A percentile compares a stretch with the other conserved stretches of the same genome.
Conservation (phyloP, 2,888 invertebrate genomes). For the Marronus borbonicus region DNA sequence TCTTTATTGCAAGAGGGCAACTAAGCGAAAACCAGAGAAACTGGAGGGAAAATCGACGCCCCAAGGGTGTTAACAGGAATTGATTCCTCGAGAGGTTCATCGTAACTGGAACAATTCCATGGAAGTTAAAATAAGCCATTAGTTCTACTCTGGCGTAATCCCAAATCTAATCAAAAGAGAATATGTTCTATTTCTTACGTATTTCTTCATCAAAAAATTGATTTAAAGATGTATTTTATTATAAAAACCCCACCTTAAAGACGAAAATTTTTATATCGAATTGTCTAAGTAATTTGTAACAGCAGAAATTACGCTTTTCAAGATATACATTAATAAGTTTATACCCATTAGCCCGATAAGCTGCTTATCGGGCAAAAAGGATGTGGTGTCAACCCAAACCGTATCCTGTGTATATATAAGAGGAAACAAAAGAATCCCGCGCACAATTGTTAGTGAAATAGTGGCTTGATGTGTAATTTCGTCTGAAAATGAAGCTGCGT, state of each 20-base stretch:
- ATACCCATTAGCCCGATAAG: conserved; percentile 20
- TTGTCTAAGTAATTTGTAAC: background rate
- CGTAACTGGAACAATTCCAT: no score
- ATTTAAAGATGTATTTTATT: no score
- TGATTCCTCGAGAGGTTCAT: no score
- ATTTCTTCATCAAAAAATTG: no score
- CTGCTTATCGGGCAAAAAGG: conserved; percentile 27
- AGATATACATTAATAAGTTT: background rate
- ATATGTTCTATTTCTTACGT: no score
- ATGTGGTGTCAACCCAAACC: conserved; percentile 32
- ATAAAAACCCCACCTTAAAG: no score
- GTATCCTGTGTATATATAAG: conserved; percentile 36
- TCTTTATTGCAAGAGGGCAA: background rate
- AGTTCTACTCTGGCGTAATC: no score
- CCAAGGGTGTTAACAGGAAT: no score
- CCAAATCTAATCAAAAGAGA: no score
- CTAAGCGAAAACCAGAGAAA: no score
- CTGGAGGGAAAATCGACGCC: no score
- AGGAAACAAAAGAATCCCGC: conserved; percentile 11
- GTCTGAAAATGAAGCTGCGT: background rate
- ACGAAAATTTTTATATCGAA: background rate
- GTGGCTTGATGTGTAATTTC: conserved; percentile 16
- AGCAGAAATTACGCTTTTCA: background rate
- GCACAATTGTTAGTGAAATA: conserved; percentile 19
- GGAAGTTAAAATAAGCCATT: no score